These are phyloP conservation scores for Rhabdomys pumilio DNA, from an alignment of 2,797 vertebrate species.

Conservation along the genomic window DNA sequence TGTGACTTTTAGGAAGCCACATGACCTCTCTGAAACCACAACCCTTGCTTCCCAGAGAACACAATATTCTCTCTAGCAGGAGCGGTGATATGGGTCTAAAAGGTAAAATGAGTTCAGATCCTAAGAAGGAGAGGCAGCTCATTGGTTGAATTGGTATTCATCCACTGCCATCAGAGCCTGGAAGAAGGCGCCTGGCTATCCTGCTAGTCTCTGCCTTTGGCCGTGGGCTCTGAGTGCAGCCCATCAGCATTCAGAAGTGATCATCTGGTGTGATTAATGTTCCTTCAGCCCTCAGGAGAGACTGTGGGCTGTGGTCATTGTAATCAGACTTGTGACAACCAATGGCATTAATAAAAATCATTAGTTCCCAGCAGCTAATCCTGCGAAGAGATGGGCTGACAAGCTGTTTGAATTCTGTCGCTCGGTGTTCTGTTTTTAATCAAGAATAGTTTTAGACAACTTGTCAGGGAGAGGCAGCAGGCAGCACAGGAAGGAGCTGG, in stretches of 20 bases:
- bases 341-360: slow-evolving; percentile 67
- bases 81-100: background rate
- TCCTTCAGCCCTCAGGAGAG: background rate
- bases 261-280: slow-evolving; percentile 42
- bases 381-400: background rate
- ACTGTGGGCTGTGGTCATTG: slow-evolving; percentile 40
- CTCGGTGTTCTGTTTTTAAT: background rate
- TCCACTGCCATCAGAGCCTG: background rate
- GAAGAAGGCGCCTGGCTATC: background rate
- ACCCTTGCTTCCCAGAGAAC: background rate
- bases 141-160: background rate
- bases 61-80: background rate
- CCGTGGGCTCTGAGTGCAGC: background rate
- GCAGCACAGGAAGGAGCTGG: rapidly evolving
- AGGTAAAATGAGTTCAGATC: background rate
- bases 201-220: background rate
- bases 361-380: slow-evolving; percentile 38
- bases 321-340: slow-evolving; percentile 69
- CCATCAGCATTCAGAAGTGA: background rate
- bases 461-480: background rate
- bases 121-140: background rate
- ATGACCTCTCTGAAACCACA: background rate
- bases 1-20: background rate
- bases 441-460: background rate
- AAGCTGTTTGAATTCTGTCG: background rate